Evolutionary conservation across 2,113 vertebrate genomes (phyloP), one percentile per base, ranked within the genome.

Genomic region (Cyanocitta stelleri): DNA sequence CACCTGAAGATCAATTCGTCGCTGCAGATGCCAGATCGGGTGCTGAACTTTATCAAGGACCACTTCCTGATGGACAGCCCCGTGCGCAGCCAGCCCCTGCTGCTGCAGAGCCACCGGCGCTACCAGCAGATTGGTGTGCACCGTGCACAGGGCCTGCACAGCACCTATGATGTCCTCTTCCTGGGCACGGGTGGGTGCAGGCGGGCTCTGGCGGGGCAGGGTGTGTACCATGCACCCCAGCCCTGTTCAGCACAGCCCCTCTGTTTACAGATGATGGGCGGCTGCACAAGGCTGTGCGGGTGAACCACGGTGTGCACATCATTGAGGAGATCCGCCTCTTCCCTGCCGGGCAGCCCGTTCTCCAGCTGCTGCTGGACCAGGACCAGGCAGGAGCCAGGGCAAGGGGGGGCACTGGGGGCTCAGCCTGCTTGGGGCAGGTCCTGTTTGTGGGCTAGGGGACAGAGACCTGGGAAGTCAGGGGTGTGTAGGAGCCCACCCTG

Each of bases 31-130:
- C 99, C 99, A 0, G 99, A 99, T 97, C 98, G 99, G 23, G 99
- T 99, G 95, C 97, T 99, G 80, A 99, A 99, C 97, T 99, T 99
- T 58, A 98, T 99, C 93, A 99, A 99, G 97, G 99, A 99, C 96
- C 99, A 99, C 96, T 99, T 99, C 97, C 97, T 99, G 93, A 99
- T 99, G 99, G 98, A 99, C 71, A 98, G 91, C 39, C 98, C 98
- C 0, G 98, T 99, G 84, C 98, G 98, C 91, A 99, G 99, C 97
- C 98, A 93, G 84, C 98, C 99, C 0, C 96, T 99, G 78, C 98
- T 99, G 55, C 97, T 99, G 46, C 99, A 99, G 94, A 98, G 98
- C 3, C 98, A 80, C 6, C 97, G 98, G 51, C 98, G 97, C 90
- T 99, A 99, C 98, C 99, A 98, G 43, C 99, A 98, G 77, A 98